Conservation (phyloP, 2,888 invertebrate genomes). For the Chloroclysta siterata region DNA sequence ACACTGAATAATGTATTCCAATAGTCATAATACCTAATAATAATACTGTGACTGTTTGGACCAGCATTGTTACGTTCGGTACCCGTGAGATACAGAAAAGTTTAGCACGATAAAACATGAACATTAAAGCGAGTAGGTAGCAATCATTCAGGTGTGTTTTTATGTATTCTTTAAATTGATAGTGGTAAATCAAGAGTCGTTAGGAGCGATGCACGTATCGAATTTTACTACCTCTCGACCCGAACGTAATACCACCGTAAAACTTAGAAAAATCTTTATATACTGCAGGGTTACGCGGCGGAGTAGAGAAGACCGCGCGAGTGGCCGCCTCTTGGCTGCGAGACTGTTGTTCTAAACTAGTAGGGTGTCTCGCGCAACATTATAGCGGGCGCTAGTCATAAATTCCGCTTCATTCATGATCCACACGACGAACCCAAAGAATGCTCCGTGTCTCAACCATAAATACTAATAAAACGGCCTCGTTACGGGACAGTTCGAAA, state of each 20-base stretch:
- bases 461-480: constrained; percentile 83
- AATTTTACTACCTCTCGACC: constrained; percentile 74
- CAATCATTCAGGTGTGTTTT: constrained; percentile 71
- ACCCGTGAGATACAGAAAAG: constrained; percentile 47
- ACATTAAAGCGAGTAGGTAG: constrained; percentile 65
- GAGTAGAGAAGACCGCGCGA: constrained; percentile 55
- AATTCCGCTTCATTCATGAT: constrained; percentile 80
- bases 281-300: constrained; percentile 58
- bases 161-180: constrained; percentile 75
- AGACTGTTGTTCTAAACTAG: constrained; percentile 57
- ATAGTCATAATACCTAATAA: constrained; percentile 63
- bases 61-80: constrained; percentile 21
- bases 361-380: constrained; percentile 54
- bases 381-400: constrained; percentile 75
- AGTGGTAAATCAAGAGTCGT: constrained; percentile 80
- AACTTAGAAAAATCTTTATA: constrained; percentile 78
- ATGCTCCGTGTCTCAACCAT: constrained; percentile 75
- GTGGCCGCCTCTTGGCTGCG: constrained; percentile 39
- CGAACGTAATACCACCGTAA: constrained; percentile 75
- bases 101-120: constrained; percentile 62
- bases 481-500: constrained; percentile 82
- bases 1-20: constrained; percentile 81
- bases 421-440: constrained; percentile 47
- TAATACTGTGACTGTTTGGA: constrained; percentile 52
- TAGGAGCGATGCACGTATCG: constrained; percentile 75